phyloP scores from a whole-genome alignment of 2,113 vertebrate genomes.

The Urocitellus parryii region DNA sequence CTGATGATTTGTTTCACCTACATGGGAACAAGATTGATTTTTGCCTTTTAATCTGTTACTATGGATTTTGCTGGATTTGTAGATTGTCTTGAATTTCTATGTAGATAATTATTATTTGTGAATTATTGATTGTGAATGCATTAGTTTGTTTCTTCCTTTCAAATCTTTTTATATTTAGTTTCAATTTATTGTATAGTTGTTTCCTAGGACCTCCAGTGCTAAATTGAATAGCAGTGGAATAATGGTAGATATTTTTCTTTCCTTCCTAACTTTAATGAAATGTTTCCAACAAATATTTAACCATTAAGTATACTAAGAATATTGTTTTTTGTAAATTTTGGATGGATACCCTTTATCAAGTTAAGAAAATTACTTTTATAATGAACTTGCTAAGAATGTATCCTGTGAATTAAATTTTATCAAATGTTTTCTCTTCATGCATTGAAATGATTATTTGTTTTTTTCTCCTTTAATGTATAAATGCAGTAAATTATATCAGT shows the following conservation, averaged over 20 bases:
- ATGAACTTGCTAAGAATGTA: constrained; percentile 3
- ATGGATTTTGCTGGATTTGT: not conserved
- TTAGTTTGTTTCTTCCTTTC: not conserved
- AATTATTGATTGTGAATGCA: not conserved
- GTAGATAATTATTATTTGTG: not conserved
- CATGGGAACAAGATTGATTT: not conserved
- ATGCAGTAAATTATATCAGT: not conserved
- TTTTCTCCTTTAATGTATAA: not conserved
- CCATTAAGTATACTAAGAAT: not conserved
- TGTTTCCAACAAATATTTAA: constrained; percentile 17
- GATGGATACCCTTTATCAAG: not conserved
- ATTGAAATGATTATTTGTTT: not conserved
- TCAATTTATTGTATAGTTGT: not conserved
- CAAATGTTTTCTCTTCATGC: not conserved
- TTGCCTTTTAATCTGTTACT: constrained; percentile 50
- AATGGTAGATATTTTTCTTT: not conserved
- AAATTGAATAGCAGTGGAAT: not conserved
- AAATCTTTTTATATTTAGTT: not conserved
- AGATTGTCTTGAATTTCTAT: not conserved
- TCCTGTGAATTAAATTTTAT: constrained; percentile 34
- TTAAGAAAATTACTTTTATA: constrained; percentile 17
- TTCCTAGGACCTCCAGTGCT: not conserved
- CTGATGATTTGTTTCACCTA: constrained; percentile 16
- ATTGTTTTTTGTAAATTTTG: constrained; percentile 3
- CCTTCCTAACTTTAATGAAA: constrained; percentile 1